phyloP scores from a whole-genome alignment of 1,140 invertebrate genomes.

The Zaprionus capensis region DNA sequence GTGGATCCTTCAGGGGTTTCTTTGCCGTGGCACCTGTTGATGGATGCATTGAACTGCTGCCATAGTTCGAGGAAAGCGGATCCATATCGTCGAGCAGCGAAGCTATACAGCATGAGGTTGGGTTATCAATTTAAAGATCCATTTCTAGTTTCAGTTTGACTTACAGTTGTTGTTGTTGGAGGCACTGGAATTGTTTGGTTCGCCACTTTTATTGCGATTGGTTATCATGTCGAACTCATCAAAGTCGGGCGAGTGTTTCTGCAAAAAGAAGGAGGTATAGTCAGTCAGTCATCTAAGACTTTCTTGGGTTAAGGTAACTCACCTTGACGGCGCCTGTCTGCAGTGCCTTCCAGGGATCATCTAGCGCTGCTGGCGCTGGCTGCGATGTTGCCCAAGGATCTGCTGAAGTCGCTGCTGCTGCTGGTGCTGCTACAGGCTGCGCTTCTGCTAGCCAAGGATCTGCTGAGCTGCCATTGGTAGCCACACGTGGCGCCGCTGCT shows the following conservation, averaged over 20 bases:
- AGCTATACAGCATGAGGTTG: slow-evolving; percentile 39
- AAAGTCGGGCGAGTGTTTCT: slow-evolving; percentile 87
- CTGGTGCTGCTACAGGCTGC: slow-evolving; percentile 58
- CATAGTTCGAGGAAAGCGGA: slow-evolving; percentile 72
- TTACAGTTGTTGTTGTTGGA: slow-evolving; percentile 84
- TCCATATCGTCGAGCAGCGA: slow-evolving; percentile 83
- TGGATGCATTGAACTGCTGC: slow-evolving; percentile 61
- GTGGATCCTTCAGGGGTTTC: slow-evolving; percentile 92
- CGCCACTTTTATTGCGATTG: slow-evolving; percentile 86
- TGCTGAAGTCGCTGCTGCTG: slow-evolving; percentile 31
- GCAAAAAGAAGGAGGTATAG: background rate
- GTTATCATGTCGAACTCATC: slow-evolving; percentile 94
- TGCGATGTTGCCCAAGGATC: slow-evolving; percentile 74
- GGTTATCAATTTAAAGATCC: background rate
- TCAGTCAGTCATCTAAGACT: background rate
- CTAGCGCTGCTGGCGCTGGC: slow-evolving; percentile 84
- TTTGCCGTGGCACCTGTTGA: slow-evolving; percentile 79
- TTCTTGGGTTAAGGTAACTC: slow-evolving; percentile 4
- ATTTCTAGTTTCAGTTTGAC: background rate
- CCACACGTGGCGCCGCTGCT: slow-evolving; percentile 47
- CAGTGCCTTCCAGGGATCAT: slow-evolving; percentile 79
- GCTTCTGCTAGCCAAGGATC: slow-evolving; percentile 86
- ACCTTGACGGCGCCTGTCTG: slow-evolving; percentile 67
- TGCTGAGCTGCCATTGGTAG: slow-evolving; percentile 69
- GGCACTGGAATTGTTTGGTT: slow-evolving; percentile 76